Percentiles rank a stretch among this genome's conserved stretches.
phyloP scores from a whole-genome alignment of 2,113 vertebrate species.

The Dasyurus viverrinus region DNA sequence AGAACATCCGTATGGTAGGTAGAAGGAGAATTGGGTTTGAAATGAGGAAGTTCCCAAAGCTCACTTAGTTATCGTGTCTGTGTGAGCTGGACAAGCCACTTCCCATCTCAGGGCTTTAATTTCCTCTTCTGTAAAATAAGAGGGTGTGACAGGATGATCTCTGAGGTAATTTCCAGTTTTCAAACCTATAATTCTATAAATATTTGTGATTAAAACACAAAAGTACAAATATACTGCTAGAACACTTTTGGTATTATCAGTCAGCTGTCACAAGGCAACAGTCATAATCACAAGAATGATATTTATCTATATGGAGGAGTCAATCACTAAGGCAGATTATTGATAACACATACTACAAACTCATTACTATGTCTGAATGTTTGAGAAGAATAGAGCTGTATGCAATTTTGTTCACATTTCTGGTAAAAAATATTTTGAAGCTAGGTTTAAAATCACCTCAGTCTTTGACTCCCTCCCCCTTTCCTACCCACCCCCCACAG shows the following conservation, averaged over 20 bases:
- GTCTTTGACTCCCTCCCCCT: neutral
- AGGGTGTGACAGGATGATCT: neutral
- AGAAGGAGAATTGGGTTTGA: neutral
- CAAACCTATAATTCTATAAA: neutral
- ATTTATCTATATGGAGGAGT: neutral
- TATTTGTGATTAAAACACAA: neutral
- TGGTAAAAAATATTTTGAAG: neutral
- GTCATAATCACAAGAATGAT: neutral
- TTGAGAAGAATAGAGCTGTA: neutral
- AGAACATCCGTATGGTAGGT: neutral
- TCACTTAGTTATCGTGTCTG: neutral
- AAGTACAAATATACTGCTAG: neutral
- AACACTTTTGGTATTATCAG: neutral
- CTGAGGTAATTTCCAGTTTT: neutral
- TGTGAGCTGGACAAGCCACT: neutral
- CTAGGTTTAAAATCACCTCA: neutral
- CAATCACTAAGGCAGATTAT: neutral
- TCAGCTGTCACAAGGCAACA: neutral
- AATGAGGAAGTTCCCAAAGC: neutral
- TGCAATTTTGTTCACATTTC: neutral
- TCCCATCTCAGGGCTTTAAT: neutral
- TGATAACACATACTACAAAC: neutral
- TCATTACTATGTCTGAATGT: neutral
- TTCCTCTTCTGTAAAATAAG: neutral
- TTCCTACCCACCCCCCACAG: neutral